Conservation (phyloP, 2,113 vertebrate species). For the Machaerirhynchus nigripectus region DNA sequence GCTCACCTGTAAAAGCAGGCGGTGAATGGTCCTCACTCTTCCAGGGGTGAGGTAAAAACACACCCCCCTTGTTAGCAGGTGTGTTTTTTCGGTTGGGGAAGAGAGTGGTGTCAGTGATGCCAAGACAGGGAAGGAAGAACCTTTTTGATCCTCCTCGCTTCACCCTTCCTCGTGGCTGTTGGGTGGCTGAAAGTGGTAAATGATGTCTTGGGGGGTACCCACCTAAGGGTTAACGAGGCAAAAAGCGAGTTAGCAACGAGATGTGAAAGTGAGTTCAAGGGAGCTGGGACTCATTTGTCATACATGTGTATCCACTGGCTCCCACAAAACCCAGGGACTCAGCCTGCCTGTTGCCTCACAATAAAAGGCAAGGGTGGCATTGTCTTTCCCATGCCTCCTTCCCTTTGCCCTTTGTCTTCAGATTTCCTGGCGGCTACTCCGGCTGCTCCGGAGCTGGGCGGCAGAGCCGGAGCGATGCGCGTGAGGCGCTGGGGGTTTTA, state of each 20-base stretch:
- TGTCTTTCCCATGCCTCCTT: neutral
- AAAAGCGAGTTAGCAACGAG: neutral
- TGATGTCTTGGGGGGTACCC: neutral
- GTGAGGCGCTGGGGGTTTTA: neutral
- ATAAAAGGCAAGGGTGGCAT: conserved; percentile 6
- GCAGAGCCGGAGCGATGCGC: fast-evolving
- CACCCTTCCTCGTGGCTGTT: fast-evolving
- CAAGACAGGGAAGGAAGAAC: neutral
- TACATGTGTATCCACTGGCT: neutral
- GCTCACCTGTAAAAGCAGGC: neutral
- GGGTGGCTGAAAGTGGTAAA: neutral
- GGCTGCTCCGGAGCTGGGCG: neutral
- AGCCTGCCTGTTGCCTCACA: neutral
- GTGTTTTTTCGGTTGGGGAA: neutral
- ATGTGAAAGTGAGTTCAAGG: neutral
- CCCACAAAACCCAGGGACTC: neutral
- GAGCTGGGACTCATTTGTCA: neutral
- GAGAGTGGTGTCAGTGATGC: neutral
- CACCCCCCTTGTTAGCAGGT: neutral
- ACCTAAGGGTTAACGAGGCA: neutral
- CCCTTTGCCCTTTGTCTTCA: neutral
- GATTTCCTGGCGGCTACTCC: neutral
- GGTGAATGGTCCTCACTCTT: neutral
- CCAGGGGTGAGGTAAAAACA: neutral
- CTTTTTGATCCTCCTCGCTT: neutral